These are phyloP conservation scores for Pseudolaguvia tuberculata DNA, from an alignment of 2,113 vertebrate species.

Conservation along the genomic window DNA sequence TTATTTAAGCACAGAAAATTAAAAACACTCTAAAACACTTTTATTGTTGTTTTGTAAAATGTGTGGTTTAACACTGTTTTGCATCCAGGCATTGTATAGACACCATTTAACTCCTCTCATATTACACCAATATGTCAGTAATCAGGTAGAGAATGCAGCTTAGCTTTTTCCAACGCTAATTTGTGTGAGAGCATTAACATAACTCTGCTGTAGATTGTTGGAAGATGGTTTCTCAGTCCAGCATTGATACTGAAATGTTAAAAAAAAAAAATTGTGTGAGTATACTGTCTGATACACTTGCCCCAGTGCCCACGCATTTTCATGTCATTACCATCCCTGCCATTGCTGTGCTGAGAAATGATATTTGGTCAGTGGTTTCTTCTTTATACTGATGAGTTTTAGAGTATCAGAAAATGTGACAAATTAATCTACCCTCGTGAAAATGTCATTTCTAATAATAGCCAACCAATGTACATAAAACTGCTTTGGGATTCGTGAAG, in stretches of 20 bases:
- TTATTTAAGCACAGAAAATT: background rate
- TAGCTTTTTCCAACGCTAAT: background rate
- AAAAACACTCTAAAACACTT: too few relatives aligned
- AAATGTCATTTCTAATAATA: background rate
- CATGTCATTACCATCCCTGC: background rate
- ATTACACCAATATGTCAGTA: background rate
- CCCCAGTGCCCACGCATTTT: background rate
- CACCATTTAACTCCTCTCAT: background rate
- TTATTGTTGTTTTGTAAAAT: too few relatives aligned
- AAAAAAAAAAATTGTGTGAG: background rate
- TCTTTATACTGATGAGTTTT: background rate
- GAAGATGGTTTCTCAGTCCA: background rate
- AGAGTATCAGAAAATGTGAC: background rate
- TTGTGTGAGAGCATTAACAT: background rate
- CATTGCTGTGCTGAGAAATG: constrained; percentile 11
- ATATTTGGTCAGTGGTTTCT: background rate
- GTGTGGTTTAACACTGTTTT: background rate
- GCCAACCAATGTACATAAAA: background rate
- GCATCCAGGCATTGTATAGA: background rate
- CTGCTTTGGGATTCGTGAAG: background rate
- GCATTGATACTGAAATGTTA: background rate
- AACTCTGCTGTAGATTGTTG: background rate
- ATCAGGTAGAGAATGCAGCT: background rate
- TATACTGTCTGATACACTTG: background rate
- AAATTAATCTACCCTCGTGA: background rate